Evolutionary conservation across 2,888 invertebrate species (phyloP).

Genomic region (Leptinotarsa juncta): DNA sequence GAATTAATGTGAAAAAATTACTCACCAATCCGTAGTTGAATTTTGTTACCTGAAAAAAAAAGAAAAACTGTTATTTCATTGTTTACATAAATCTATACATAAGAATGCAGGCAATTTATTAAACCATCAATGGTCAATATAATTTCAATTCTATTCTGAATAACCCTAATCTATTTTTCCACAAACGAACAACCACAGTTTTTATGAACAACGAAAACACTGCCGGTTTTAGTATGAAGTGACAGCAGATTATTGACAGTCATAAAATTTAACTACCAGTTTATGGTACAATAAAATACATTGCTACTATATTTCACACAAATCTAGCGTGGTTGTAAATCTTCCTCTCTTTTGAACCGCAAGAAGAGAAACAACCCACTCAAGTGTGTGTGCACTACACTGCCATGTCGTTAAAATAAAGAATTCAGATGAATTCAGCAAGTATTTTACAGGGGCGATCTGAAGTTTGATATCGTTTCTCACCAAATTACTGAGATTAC

Average conservation of each 20-base stretch:
- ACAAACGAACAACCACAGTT: slow-evolving; percentile 6
- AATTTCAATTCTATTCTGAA: not conserved
- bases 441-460: not conserved
- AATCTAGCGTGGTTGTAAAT: slow-evolving; percentile 44
- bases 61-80: not conserved
- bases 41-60: slow-evolving; percentile 1
- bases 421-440: not conserved
- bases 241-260: slow-evolving; percentile 50
- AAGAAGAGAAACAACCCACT: not conserved
- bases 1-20: not conserved
- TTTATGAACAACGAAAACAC: slow-evolving; percentile 36
- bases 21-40: not conserved
- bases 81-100: too few species aligned
- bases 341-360: slow-evolving; percentile 20
- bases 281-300: slow-evolving; percentile 52
- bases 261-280: slow-evolving; percentile 52
- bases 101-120: too few species aligned
- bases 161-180: not conserved
- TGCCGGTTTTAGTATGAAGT: slow-evolving; percentile 43
- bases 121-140: not conserved
- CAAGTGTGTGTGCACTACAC: not conserved
- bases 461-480: too few species aligned
- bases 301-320: slow-evolving; percentile 51
- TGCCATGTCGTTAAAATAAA: not conserved
- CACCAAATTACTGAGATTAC: too few species aligned